Conservation (phyloP, 2,797 vertebrate genomes). For the Cirrhinus mrigala region DNA sequence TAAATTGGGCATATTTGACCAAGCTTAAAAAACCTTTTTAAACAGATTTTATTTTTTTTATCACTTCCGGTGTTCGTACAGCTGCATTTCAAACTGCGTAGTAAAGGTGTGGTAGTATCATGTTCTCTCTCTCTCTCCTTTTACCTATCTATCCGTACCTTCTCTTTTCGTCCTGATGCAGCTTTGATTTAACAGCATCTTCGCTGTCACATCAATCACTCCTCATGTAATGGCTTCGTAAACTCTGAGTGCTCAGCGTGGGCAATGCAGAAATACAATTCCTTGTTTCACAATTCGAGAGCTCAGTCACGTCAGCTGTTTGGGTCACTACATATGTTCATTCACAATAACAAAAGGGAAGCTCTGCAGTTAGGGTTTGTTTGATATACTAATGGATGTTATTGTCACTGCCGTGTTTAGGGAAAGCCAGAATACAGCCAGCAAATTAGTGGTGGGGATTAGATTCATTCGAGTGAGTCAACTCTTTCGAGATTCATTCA, state of each 20-base stretch:
- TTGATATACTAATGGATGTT: conserved; percentile 16
- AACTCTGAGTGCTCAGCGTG: conserved; percentile 21
- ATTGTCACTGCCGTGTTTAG: conserved; percentile 20
- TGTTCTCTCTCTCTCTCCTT: conserved; percentile 28
- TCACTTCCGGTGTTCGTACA: neutral
- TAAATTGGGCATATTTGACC: neutral
- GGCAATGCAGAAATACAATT: conserved; percentile 10
- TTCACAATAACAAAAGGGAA: conserved; percentile 17
- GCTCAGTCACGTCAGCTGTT: neutral
- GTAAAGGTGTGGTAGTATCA: neutral
- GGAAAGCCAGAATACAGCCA: neutral
- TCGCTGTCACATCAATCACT: conserved; percentile 43
- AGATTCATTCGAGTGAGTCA: neutral
- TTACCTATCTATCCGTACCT: neutral
- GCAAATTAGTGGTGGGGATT: neutral
- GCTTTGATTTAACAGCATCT: conserved; percentile 13
- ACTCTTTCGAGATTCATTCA: neutral
- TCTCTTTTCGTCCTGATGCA: neutral
- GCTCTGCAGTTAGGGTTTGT: conserved; percentile 3
- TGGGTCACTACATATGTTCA: neutral
- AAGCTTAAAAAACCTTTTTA: neutral
- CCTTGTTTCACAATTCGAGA: neutral
- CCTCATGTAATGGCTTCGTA: conserved; percentile 17
- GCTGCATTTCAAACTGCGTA: conserved; percentile 25
- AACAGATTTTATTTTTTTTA: neutral